These are phyloP conservation scores for Melospiza georgiana DNA, from an alignment of 2,113 vertebrate species.

Conservation along the genomic window DNA sequence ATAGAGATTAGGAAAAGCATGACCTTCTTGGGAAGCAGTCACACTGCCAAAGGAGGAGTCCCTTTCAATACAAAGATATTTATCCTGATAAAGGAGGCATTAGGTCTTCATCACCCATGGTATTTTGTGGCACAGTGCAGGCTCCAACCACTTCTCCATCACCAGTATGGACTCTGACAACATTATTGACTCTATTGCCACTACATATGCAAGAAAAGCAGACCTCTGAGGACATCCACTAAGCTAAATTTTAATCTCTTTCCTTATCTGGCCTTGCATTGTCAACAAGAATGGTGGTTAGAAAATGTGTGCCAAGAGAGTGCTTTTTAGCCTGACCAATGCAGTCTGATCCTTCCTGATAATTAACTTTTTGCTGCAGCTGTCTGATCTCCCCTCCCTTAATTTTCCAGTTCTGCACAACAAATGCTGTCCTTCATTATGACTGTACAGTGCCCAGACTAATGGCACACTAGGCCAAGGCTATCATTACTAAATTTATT, in stretches of 20 bases:
- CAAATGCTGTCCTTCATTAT: not conserved
- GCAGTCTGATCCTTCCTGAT: not conserved
- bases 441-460: not conserved
- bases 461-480: not conserved
- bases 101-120: not conserved
- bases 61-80: not conserved
- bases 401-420: not conserved
- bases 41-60: not conserved
- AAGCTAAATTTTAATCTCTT: not conserved
- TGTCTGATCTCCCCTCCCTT: not conserved
- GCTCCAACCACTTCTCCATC: not conserved
- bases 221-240: not conserved
- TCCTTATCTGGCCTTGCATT: not conserved
- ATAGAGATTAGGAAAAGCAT: not conserved
- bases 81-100: not conserved
- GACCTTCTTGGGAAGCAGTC: not conserved
- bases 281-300: not conserved
- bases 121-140: not conserved
- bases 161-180: not conserved
- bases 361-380: not conserved
- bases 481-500: constrained; percentile 16
- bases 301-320: not conserved
- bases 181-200: not conserved
- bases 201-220: not conserved
- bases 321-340: not conserved